Conservation (phyloP, 2,797 vertebrate genomes). For the Falco novaeseelandiae region DNA sequence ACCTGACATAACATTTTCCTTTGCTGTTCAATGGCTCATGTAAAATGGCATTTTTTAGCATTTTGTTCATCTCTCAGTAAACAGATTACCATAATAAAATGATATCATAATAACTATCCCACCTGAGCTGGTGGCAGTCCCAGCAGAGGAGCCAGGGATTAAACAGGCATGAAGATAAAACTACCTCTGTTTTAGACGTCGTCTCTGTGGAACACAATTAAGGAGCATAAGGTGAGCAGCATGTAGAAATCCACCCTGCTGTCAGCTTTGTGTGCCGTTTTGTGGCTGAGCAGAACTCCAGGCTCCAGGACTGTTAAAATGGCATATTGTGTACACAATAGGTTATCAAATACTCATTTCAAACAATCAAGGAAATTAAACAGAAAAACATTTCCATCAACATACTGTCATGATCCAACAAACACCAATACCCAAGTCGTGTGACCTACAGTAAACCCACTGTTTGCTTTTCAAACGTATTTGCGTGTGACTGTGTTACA, state of each 20-base stretch:
- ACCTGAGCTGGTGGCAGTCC: not conserved
- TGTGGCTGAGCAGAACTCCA: not conserved
- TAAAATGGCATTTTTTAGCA: not conserved
- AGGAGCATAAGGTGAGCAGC: constrained; percentile 69
- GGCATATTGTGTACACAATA: constrained; percentile 20
- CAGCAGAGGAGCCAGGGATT: constrained; percentile 11
- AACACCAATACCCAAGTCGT: accelerated
- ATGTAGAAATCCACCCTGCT: constrained; percentile 20
- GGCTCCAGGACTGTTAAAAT: not conserved
- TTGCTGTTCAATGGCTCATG: not conserved
- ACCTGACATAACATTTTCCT: not conserved
- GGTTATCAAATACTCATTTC: not conserved
- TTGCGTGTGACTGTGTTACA: not conserved
- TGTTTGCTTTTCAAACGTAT: not conserved
- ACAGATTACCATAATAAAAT: not conserved
- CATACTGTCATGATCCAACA: not conserved
- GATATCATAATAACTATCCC: not conserved
- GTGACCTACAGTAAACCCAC: not conserved
- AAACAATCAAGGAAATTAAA: not conserved
- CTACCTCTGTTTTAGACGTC: not conserved
- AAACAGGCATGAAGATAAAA: constrained; percentile 28
- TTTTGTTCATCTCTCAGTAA: not conserved
- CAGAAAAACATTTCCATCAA: not conserved
- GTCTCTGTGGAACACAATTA: constrained; percentile 11
- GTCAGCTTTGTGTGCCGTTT: not conserved